Evolutionary conservation across 2,797 vertebrate genomes (phyloP), one percentile per base, ranked within the genome.

Genomic region (Girardinus metallicus): DNA sequence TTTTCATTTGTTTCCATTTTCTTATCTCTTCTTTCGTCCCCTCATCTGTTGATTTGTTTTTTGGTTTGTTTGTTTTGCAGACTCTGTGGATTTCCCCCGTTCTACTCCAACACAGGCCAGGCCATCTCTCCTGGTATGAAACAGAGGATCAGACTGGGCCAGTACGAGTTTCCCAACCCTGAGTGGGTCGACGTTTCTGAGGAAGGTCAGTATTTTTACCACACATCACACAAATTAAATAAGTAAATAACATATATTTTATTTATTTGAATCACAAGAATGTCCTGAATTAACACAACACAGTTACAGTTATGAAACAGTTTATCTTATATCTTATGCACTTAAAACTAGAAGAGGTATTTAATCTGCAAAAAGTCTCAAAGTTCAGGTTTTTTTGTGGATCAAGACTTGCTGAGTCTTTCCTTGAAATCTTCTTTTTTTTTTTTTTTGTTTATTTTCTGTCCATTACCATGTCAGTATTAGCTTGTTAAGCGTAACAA

Each of bases 101-200:
- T 99, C 95, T 99, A 98, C 94, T 99, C 98, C 41, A 99, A 98
- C 92, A 98, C 98, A 0, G 98, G 98, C 82, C 98, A 98, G 92
- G 97, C 97, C 88, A 98, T 99, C 93, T 99, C 98, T 60, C 98
- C 98, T 0, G 98, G 98, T 23, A 99, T 99, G 98, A 99, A 98
- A 92, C 97, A 96, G 81, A 96, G 98, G 83, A 99, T 99, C 92
- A 95, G 97, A n/a, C 92, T 97, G 95, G 98, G 98, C 70, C 97
- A 98, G 2, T 99, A 99, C 16, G 96, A 97, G 80, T 99, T 99
- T 92, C 97, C 97, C 26, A 96, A 96, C 55, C 98, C 97, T 0
- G 98, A 99, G 89, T 99, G 98, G 98, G 96, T 96, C 1, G 97
- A 98, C 0, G 98, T 99, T 13, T 99, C 97, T 2, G 96, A 98